These are phyloP conservation scores for Alectoris magna DNA, from an alignment of 2,797 vertebrate species.

Conservation along the genomic window DNA sequence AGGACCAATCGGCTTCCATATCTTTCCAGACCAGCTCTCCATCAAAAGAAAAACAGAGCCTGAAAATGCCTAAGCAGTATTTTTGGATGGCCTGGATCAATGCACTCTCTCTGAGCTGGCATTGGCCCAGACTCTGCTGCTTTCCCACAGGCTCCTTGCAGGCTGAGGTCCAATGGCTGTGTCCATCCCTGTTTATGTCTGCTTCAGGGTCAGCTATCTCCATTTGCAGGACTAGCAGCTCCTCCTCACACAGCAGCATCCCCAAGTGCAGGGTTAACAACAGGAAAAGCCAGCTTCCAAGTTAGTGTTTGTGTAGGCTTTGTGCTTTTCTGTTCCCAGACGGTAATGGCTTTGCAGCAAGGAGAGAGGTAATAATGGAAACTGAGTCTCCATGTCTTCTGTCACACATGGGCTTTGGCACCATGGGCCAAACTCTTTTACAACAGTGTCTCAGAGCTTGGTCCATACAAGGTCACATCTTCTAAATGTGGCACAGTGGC, in stretches of 20 bases:
- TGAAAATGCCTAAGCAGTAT: background rate
- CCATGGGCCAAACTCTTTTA: background rate
- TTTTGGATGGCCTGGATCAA: background rate
- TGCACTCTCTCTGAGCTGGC: background rate
- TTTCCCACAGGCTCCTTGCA: accelerated
- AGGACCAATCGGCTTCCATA: accelerated
- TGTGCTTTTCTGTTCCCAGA: background rate
- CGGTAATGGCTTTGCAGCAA: accelerated
- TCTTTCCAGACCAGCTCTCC: accelerated
- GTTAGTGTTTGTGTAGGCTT: background rate
- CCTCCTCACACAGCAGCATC: accelerated
- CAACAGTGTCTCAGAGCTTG: background rate
- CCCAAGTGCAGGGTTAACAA: accelerated
- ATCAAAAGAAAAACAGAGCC: background rate
- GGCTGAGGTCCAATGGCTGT: background rate
- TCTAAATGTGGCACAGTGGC: background rate
- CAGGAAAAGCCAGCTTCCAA: background rate
- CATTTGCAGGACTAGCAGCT: accelerated
- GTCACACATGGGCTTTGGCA: background rate
- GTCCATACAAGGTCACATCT: background rate
- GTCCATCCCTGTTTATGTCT: background rate
- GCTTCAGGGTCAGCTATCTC: background rate
- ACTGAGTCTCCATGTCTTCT: background rate
- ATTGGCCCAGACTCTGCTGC: background rate
- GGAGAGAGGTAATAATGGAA: background rate